Percentiles rank a stretch among this genome's conserved stretches.
Evolutionary conservation across 2,888 invertebrate genomes (phyloP).

Genomic region (Eupithecia dodoneata): DNA sequence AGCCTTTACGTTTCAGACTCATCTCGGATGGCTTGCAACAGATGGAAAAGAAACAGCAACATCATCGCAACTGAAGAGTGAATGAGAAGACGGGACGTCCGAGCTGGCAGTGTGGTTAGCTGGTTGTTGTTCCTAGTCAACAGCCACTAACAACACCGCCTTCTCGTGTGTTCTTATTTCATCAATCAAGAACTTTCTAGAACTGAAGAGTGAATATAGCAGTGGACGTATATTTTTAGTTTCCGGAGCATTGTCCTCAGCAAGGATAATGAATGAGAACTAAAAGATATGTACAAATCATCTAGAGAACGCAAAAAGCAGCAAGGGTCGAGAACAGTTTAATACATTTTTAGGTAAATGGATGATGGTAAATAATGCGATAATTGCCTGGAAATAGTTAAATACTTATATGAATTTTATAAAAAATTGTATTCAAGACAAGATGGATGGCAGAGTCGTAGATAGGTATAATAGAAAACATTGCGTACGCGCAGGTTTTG

Average conservation of each 20-base stretch:
- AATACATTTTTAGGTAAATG: not conserved
- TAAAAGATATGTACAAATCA: not conserved
- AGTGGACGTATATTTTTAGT: not conserved
- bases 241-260: not conserved
- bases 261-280: not conserved
- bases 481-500: not conserved
- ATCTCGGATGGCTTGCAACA: not conserved
- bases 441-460: not conserved
- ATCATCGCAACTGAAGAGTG: constrained; percentile 31
- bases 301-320: not conserved
- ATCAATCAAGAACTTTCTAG: constrained; percentile 41
- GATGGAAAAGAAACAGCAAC: constrained; percentile 29
- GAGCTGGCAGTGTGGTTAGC: constrained; percentile 99
- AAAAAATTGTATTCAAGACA: not conserved
- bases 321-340: not conserved
- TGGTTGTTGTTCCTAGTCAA: constrained; percentile 94
- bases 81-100: constrained; percentile 75
- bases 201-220: constrained; percentile 16
- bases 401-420: not conserved
- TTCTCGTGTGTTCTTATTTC: constrained; percentile 86
- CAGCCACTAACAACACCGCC: constrained; percentile 99
- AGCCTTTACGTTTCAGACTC: not conserved
- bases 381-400: not conserved
- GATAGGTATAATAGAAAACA: not conserved
- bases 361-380: not conserved